These are phyloP conservation scores for Tortrix viridana DNA, from an alignment of 2,888 invertebrate species.

Conservation along the genomic window DNA sequence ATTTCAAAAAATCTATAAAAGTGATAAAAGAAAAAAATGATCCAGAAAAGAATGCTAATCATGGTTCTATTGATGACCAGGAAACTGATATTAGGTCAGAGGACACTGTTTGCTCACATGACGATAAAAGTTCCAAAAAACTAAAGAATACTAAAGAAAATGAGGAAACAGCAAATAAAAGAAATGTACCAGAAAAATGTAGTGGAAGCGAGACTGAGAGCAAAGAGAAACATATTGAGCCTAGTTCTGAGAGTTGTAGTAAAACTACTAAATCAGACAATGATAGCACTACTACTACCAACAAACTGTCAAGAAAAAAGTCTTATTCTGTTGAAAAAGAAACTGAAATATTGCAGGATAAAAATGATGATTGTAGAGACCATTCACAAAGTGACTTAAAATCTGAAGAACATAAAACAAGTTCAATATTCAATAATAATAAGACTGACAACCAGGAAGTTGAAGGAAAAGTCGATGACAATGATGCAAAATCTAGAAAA, in stretches of 20 bases:
- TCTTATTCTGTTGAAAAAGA: background rate
- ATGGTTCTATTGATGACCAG: too few species aligned
- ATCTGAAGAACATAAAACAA: background rate
- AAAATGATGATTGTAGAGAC: slow-evolving; percentile 2
- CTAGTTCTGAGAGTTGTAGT: background rate
- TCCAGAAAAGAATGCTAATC: too few species aligned
- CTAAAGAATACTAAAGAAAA: slow-evolving; percentile 23
- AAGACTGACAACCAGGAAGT: background rate
- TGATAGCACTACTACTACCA: background rate
- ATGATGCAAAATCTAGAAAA: slow-evolving; percentile 42
- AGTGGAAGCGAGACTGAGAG: slow-evolving; percentile 24
- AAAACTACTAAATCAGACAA: background rate
- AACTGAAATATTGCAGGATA: slow-evolving; percentile 9
- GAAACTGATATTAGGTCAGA: too few species aligned
- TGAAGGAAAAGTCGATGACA: slow-evolving; percentile 6
- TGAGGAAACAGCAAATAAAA: slow-evolving; percentile 15
- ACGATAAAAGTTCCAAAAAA: background rate
- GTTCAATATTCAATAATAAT: background rate
- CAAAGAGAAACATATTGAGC: slow-evolving; percentile 4
- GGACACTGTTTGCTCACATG: background rate
- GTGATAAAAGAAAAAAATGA: slow-evolving; percentile 4
- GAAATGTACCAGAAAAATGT: slow-evolving; percentile 3
- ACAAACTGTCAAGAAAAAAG: background rate
- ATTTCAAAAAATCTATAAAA: slow-evolving; percentile 14
- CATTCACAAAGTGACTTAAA: background rate